These are phyloP conservation scores for Tetranychus piercei DNA, from an alignment of 2,888 invertebrate species.

Conservation along the genomic window DNA sequence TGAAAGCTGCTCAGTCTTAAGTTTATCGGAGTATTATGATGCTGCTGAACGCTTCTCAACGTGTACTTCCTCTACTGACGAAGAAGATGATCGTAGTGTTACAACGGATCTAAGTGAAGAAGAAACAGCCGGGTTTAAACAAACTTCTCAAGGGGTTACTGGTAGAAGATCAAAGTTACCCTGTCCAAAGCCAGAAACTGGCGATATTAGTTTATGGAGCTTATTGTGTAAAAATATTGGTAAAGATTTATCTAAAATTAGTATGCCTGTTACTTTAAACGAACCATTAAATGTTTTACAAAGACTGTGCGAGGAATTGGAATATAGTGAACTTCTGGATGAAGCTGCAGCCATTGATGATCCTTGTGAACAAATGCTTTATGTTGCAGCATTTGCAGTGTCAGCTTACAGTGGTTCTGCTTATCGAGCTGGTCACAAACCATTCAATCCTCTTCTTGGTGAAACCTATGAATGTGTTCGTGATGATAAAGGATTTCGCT, in stretches of 20 bases:
- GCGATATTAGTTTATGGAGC: constrained; percentile 61
- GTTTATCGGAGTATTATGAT: constrained; percentile 60
- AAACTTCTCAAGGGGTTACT: not conserved
- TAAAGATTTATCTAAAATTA: constrained; percentile 63
- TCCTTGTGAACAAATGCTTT: constrained; percentile 51
- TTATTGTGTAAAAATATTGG: constrained; percentile 61
- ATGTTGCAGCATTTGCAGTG: constrained; percentile 61
- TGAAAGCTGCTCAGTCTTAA: constrained; percentile 51
- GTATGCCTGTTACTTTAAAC: constrained; percentile 67
- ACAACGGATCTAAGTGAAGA: constrained; percentile 23
- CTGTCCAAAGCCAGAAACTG: constrained; percentile 49
- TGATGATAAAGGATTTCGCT: constrained; percentile 56
- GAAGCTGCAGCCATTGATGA: constrained; percentile 48
- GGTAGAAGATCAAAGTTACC: constrained; percentile 40
- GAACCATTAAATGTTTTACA: constrained; percentile 50
- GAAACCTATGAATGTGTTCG: constrained; percentile 64
- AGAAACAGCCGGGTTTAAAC: constrained; percentile 23
- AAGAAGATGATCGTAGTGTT: constrained; percentile 28
- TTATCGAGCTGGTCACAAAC: constrained; percentile 54
- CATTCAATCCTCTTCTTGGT: constrained; percentile 61
- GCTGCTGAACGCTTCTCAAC: constrained; percentile 46
- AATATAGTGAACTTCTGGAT: constrained; percentile 60
- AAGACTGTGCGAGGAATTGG: constrained; percentile 62
- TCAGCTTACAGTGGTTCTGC: constrained; percentile 53
- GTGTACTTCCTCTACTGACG: constrained; percentile 49